Base-by-base conservation (phyloP, 2,113 vertebrate genomes). In the Salvelinus sp. region DNA sequence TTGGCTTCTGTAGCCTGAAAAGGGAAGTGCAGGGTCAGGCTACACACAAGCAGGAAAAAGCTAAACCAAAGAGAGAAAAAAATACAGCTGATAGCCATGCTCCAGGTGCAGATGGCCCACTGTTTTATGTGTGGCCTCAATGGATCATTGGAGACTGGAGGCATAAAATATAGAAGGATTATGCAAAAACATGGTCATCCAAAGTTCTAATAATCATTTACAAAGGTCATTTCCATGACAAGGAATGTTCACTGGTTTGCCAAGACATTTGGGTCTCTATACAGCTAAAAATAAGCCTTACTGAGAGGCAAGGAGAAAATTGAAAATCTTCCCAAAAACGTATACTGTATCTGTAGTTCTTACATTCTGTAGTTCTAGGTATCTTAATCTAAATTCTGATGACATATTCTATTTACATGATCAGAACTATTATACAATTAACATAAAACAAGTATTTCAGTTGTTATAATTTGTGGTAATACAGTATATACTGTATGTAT, bases 41-140 rank as follows among this genome's bases (percentile, higher is more conserved):
- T 80, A 64, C 88, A 92, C 88, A 87, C 86, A 89, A 83, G 83
- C 88, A 86, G 79, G 82, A 84, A 85, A 88, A 87, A 87, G 86
- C 88, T 88, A 80, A 79, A 85, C 87, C 79, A 83, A 86, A 83
- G 82, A 81, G 81, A 85, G 71, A 73, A 47, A 63, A 3, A 58
- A 47, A 74, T 25, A 74, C 79, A 84, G 92, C 90, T 90, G 79
- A 88, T 87, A 92, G 89, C 87, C 82, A 88, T 88, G 89, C 92
- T 92, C 85, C 87, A 91, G 91, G 92, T 93, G 88, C 88, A 89
- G 89, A 92, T 93, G 90, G 90, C 91, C 88, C 87, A 82, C 87
- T 90, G 90, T 92, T 92, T 92, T 84, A 91, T 92, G 88, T 90
- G 88, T 90, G 87, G 89, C 88, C 92, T 91, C 91, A 85, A 87